Base-by-base conservation (phyloP, 2,113 vertebrate genomes). In the Python bivittatus region DNA sequence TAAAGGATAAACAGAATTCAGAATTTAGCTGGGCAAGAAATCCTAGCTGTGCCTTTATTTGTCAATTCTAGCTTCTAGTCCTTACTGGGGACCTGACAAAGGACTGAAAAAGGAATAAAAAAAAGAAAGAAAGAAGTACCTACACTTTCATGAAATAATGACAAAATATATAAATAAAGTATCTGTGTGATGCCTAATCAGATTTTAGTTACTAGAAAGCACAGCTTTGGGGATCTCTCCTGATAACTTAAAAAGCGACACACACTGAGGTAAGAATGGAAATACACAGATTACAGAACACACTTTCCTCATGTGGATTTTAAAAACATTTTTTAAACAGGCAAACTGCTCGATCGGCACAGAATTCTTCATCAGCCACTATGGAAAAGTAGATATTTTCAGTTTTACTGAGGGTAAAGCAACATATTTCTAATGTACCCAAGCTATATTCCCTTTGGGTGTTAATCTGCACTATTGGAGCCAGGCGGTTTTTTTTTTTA, bases 381-480 rank as follows among this genome's bases (percentile, higher is more conserved):
- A 48, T 83, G 86, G 86, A 88, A 84, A 92, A 52, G 22, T 15
- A 60, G 54, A 48, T 38, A 61, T 89, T 89, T 48, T 84, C 23
- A 85, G 17, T 2, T 89, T 3, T 20, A 85, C 13, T 85, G 17
- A 85, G 72, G 58, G 48, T 83, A 89, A 92, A 68, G 57, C 61
- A 33, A 84, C 1, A n/a, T 57, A 23, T 85, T 84, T 91, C 72
- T 92, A 93, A 64, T 6, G 79, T 93, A 92, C 42, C 91, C 48
- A 12, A 61, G 88, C 56, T 64, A 6, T 58, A 54, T 64, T 95
- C 89, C 88, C 15, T 91, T 23, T 58, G 88, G 88, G 53, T 91
- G 93, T 91, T 88, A 93, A 95, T 93, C 91, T 91, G 85, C 1
- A 87, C 92, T 0, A 89, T 90, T 89, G 61, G 10, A 94, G 90